A percentile compares a stretch with the other conserved stretches of the same genome.
Evolutionary conservation across 2,888 invertebrate genomes (phyloP).

Genomic region (Camptogramma bilineatum): DNA sequence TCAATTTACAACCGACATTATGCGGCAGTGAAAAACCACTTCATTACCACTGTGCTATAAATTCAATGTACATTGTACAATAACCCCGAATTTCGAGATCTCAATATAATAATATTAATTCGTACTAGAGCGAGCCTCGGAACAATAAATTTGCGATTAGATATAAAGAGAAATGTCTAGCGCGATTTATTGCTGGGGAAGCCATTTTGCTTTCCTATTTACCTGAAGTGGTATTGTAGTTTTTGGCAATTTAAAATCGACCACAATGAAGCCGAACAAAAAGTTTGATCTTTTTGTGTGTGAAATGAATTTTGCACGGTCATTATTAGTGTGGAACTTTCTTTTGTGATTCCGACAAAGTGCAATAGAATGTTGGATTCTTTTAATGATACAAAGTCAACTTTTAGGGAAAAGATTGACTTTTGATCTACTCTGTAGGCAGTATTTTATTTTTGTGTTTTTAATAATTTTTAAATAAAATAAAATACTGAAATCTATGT

Average conservation of each 20-base stretch:
- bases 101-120: slow-evolving; percentile 80
- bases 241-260: slow-evolving; percentile 73
- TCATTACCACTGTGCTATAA: slow-evolving; percentile 77
- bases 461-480: neutral
- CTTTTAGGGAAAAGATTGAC: neutral
- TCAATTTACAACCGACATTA: slow-evolving; percentile 77
- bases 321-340: slow-evolving; percentile 62
- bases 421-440: neutral
- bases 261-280: slow-evolving; percentile 74
- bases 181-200: slow-evolving; percentile 74
- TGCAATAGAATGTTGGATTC: slow-evolving; percentile 52
- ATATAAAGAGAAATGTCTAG: slow-evolving; percentile 73
- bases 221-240: slow-evolving; percentile 73
- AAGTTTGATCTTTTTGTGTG: slow-evolving; percentile 62
- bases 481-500: too few relatives aligned
- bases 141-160: slow-evolving; percentile 84
- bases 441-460: neutral
- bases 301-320: slow-evolving; percentile 74
- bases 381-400: slow-evolving; percentile 29
- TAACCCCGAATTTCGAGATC: slow-evolving; percentile 66
- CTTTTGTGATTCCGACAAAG: slow-evolving; percentile 70
- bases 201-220: slow-evolving; percentile 72
- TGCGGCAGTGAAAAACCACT: slow-evolving; percentile 73
- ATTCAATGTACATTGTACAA: slow-evolving; percentile 60
- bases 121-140: slow-evolving; percentile 72